Conservation (phyloP, 30 jellyfish, hydroid and myxozoan species). For the Cassiopea xamachana region DNA sequence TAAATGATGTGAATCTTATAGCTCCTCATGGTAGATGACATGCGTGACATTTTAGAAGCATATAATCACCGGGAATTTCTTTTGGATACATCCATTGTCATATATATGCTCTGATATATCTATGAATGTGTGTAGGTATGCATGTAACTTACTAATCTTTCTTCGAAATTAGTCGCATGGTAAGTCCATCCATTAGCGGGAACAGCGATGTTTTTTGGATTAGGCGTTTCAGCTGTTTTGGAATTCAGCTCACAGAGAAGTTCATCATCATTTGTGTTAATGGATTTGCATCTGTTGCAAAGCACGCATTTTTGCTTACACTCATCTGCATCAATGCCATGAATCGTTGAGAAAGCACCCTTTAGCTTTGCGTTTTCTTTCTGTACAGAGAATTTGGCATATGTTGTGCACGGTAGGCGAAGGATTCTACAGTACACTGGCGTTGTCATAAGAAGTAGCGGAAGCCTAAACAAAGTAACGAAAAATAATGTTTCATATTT, state of each 20-base stretch:
- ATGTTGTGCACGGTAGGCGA: slow-evolving; percentile 15
- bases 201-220: neutral
- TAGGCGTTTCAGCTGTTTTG: neutral
- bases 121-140: too few relatives aligned
- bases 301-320: slow-evolving; percentile 12
- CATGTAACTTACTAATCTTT: slow-evolving; percentile 10
- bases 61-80: too few relatives aligned
- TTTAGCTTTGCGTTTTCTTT: neutral
- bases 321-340: neutral
- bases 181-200: slow-evolving; percentile 37
- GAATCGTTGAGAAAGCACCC: neutral
- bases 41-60: too few relatives aligned
- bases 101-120: too few relatives aligned
- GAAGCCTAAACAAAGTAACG: neutral
- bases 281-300: slow-evolving; percentile 4
- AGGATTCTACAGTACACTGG: slow-evolving; percentile 1
- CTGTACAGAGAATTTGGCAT: slow-evolving; percentile 17
- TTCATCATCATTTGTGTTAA: slow-evolving; percentile 6
- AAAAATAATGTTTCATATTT: neutral
- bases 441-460: neutral
- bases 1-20: too few relatives aligned
- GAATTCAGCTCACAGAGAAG: slow-evolving; percentile 17
- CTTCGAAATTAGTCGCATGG: slow-evolving; percentile 26
- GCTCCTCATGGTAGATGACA: too few relatives aligned
- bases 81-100: too few relatives aligned